These are phyloP conservation scores for Temnothorax rugatulus DNA, from an alignment of 2,888 invertebrate species.

Conservation along the genomic window DNA sequence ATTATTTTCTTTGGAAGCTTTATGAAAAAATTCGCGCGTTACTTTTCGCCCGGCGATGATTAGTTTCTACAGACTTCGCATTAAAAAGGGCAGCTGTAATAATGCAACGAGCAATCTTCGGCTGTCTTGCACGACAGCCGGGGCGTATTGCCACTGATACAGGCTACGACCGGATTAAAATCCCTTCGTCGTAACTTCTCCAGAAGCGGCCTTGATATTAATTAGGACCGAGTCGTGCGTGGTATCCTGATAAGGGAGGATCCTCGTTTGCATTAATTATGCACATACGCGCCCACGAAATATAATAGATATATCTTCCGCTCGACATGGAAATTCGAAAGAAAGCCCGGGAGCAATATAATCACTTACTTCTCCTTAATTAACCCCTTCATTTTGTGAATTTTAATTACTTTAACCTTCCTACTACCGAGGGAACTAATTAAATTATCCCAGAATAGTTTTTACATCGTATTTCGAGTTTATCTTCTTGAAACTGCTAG, in stretches of 20 bases:
- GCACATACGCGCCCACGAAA: conserved; percentile 29
- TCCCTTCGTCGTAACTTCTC: conserved; percentile 2
- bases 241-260: conserved; percentile 48
- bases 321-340: conserved; percentile 7
- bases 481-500: not conserved
- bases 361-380: conserved; percentile 15
- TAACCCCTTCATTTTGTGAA: conserved; percentile 15
- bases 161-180: conserved; percentile 41
- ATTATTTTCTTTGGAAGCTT: not conserved
- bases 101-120: conserved; percentile 51
- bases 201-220: conserved; percentile 34
- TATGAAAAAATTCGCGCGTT: not conserved
- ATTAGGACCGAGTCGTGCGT: conserved; percentile 51
- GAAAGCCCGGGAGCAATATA: conserved; percentile 22
- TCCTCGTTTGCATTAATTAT: conserved; percentile 59
- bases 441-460: conserved; percentile 9
- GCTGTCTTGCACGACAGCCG: conserved; percentile 44
- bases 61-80: not conserved
- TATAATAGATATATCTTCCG: conserved; percentile 43
- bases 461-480: not conserved
- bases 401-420: conserved; percentile 40
- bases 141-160: conserved; percentile 43
- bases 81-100: not conserved
- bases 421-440: not conserved
- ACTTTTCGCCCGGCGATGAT: not conserved